Base-by-base conservation (phyloP, 2,113 vertebrate genomes). In the Kobus ellipsiprymnus region DNA sequence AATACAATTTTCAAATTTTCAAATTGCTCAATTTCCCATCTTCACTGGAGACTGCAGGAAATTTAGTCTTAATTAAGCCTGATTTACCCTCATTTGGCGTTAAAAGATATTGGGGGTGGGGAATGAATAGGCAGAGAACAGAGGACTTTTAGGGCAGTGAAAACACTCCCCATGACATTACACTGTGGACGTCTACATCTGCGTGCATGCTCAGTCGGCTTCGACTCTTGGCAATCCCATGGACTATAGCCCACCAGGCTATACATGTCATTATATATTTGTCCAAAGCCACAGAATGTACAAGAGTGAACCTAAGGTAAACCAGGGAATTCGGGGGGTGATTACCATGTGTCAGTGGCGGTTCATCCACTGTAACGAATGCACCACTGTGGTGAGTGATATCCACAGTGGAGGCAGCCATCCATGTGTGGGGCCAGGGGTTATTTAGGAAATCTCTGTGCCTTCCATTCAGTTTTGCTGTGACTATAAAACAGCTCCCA, bases 1-100 rank as follows among this genome's bases (percentile, higher is more conserved):
- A 97, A 95, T 25, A 83, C 17, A 83, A 62, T 83, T 93, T 94
- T 74, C 33, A 93, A 83, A 62, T 83, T 93, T 94, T 74, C 33
- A 93, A 89, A 86, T 62, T 50, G 8, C 15, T 85, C 85, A 94
- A 64, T 59, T 64, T 74, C 60, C 52, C n/a, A 88, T 90, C 90
- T 95, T 94, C 40, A 71, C 59, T 46, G 40, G 60, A 83, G 33
- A 82, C 16, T 52, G 64, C 54, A 83, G 48, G 36, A 93, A 50
- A 83, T 40, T 77, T 33, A 27, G 8, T 82, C 50, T 87, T 93
- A 40, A 78, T 95, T 83, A 89, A 88, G 36, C 27, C 33, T 93
- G 44, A 92, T 91, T 95, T 48, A 52, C 9, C 62, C 21, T 94
- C 46, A 93, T 62, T 92, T 96, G 62, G 30, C 52, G 74, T 64